A percentile compares a stretch with the other conserved stretches of the same genome.
These are phyloP conservation scores for Dipus sagitta DNA, from an alignment of 2,797 vertebrate genomes.

Conservation along the genomic window DNA sequence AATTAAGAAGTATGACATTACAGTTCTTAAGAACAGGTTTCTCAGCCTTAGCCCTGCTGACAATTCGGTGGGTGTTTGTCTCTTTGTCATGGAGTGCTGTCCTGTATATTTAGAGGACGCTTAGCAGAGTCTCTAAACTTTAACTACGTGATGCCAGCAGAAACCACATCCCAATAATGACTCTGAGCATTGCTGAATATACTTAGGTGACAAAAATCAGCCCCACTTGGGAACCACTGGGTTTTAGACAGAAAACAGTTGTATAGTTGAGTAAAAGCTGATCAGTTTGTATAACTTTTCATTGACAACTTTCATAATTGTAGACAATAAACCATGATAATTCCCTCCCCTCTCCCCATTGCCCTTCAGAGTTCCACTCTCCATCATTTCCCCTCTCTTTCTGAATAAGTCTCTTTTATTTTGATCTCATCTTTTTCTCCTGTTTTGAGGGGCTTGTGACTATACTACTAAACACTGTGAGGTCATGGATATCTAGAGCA, in stretches of 20 bases:
- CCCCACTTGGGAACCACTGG: not conserved
- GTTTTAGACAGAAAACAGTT: not conserved
- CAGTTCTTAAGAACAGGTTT: not conserved
- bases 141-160: not conserved
- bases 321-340: too few species aligned
- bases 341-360: too few species aligned
- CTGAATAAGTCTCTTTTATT: too few species aligned
- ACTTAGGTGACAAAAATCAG: not conserved
- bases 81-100: not conserved
- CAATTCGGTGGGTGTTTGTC: not conserved
- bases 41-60: not conserved
- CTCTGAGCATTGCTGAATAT: not conserved
- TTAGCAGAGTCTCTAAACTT: not conserved
- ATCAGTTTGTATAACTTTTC: too few species aligned
- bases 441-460: too few species aligned
- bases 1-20: not conserved
- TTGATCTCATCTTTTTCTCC: too few species aligned
- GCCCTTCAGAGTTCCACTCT: too few species aligned
- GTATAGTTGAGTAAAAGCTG: not conserved
- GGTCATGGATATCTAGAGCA: too few species aligned
- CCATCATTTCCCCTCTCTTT: too few species aligned
- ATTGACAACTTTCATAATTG: too few species aligned
- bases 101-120: not conserved
- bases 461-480: too few species aligned
- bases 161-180: not conserved